Evolutionary conservation across 2,888 invertebrate species (phyloP), one percentile per base, ranked within the genome.

Genomic region (Apamea monoglypha): DNA sequence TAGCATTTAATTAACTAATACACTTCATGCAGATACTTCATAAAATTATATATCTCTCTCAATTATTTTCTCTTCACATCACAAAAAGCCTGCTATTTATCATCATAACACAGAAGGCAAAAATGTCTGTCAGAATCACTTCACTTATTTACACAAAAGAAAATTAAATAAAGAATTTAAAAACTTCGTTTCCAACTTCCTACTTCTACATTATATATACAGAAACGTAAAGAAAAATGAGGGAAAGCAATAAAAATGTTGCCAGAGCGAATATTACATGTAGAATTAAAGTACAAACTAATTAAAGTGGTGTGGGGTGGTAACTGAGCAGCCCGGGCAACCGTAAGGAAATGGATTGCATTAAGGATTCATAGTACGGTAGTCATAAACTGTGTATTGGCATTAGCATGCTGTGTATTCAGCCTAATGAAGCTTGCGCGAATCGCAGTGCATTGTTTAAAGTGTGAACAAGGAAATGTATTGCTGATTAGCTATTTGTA

Each of bases 291-390:
- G 85, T 75, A 86, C 74, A 67, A 74, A 82, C 76, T 90, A 90
- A 90, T 90, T 88, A 85, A 87, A 82, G 81, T 85, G 71, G 77
- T 77, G 76, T 77, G 76, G 75, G 67, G 66, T 59, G 59, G 47
- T 70, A 78, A 47, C 79, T n/a, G 44, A 67, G 75, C 40, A 64
- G 50, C 47, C 71, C 77, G 61, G 69, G 69, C 70, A 80, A 80
- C 82, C 81, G 47, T 78, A 78, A 89, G 89, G 83, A 90, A 86
- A 81, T 82, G 80, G 69, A 90, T 90, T 90, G 80, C 83, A 84
- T 84, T 81, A 78, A 71, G 53, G 63, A 87, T 89, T 83, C 84
- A 85, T 71, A 70, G 56, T 40, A 47, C 70, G 74, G 64, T 69
- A 59, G 78, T 83, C 80, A 83, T 88, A 87, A 85, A 87, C 81